A percentile compares a stretch with the other conserved stretches of the same genome.
Conservation (phyloP, 1,140 invertebrate species). For the Drusus annulatus region DNA sequence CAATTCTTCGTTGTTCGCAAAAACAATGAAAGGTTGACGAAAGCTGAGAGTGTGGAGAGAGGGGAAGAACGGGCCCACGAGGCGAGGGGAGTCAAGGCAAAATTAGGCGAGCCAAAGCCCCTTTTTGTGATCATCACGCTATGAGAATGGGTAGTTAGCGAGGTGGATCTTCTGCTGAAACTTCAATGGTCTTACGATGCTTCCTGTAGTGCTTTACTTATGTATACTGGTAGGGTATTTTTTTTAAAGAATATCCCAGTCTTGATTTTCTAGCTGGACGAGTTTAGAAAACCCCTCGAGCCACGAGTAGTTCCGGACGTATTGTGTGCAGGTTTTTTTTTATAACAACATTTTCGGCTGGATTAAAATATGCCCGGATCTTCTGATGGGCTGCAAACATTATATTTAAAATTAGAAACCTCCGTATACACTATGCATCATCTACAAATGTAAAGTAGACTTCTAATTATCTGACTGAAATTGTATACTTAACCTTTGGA, state of each 20-base stretch:
- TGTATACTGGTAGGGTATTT: constrained; percentile 4
- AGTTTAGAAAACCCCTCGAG: background rate
- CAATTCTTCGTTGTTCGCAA: background rate
- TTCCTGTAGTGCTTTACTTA: background rate
- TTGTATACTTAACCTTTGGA: too few relatives aligned
- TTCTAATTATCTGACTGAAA: too few relatives aligned
- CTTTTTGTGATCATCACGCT: constrained; percentile 58
- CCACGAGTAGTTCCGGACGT: constrained; percentile 7
- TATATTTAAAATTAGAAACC: too few relatives aligned
- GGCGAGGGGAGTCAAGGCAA: constrained; percentile 43
- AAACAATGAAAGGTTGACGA: background rate
- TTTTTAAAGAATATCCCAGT: background rate
- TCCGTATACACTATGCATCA: too few relatives aligned
- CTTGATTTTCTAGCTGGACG: constrained; percentile 24
- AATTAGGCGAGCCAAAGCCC: constrained; percentile 55
- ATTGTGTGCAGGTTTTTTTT: constrained; percentile 23
- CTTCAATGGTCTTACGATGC: constrained; percentile 16
- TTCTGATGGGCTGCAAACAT: background rate
- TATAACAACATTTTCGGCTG: constrained; percentile 3
- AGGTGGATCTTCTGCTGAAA: constrained; percentile 48
- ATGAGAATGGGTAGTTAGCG: constrained; percentile 57
- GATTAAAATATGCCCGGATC: constrained; percentile 23
- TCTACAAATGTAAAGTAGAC: too few relatives aligned
- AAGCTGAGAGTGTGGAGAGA: background rate
- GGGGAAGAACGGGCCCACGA: constrained; percentile 11